Evolutionary conservation across 1,140 invertebrate genomes (phyloP).

Genomic region (Ceratosolen solmsi): DNA sequence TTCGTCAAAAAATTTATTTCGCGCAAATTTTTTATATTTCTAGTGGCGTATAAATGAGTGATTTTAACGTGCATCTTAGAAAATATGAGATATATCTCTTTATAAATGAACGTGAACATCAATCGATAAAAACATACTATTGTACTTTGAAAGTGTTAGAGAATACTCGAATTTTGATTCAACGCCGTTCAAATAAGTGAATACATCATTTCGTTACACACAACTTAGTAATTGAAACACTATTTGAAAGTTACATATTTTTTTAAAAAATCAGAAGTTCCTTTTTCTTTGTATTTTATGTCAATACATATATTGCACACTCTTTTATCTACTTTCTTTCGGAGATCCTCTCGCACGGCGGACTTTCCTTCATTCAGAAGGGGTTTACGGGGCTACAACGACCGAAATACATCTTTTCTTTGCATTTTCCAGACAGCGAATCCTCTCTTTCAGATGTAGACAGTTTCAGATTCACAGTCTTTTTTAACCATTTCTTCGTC

Average conservation of each 20-base stretch:
- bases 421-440: background rate
- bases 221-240: no score
- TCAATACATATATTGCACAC: background rate
- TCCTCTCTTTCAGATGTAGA: background rate
- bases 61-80: no score
- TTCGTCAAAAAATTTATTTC: no score
- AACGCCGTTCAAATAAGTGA: background rate
- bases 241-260: slow-evolving; percentile 8
- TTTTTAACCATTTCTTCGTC: background rate
- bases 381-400: background rate
- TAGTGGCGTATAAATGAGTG: no score
- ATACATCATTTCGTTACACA: background rate
- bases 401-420: slow-evolving; percentile 3
- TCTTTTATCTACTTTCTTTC: background rate
- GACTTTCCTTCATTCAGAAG: slow-evolving; percentile 22
- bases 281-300: background rate
- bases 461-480: background rate
- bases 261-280: slow-evolving; percentile 15
- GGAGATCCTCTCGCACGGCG: background rate
- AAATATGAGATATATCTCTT: no score
- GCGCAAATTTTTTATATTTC: no score
- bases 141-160: background rate
- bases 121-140: no score
- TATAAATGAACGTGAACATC: no score
- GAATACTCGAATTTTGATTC: background rate